Conservation (phyloP, 2,113 vertebrate species). For the Panthera tigris region DNA sequence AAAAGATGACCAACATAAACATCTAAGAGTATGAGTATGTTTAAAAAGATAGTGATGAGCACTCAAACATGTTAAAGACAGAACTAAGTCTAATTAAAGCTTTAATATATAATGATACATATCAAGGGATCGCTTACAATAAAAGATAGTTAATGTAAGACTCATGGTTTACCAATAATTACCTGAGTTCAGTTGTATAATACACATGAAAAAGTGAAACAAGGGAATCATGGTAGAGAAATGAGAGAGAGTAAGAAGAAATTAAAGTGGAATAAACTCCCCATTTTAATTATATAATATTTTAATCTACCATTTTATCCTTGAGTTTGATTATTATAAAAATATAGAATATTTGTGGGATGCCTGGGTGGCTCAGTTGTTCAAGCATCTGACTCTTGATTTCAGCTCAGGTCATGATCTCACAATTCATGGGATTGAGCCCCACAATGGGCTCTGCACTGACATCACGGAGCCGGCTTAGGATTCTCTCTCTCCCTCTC, state of each 20-base stretch:
- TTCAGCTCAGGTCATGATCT: too few relatives aligned
- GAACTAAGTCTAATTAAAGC: not conserved
- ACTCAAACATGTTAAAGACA: not conserved
- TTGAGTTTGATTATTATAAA: not conserved
- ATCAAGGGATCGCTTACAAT: not conserved
- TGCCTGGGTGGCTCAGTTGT: too few relatives aligned
- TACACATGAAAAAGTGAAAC: not conserved
- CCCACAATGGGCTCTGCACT: too few relatives aligned
- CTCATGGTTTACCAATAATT: not conserved
- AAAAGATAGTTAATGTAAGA: not conserved
- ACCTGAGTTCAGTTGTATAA: not conserved
- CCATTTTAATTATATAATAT: not conserved
- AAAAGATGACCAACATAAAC: not conserved
- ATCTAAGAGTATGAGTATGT: not conserved
- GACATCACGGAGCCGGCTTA: too few relatives aligned
- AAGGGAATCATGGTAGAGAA: not conserved
- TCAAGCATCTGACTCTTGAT: too few relatives aligned
- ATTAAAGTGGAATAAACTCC: not conserved
- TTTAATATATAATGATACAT: not conserved
- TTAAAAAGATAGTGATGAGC: not conserved
- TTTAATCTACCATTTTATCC: not conserved
- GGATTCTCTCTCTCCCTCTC: too few relatives aligned
- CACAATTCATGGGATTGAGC: too few relatives aligned
- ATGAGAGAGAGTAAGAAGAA: not conserved
- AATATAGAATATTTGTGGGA: not conserved